Evolutionary conservation across 2,797 vertebrate genomes (phyloP).

Genomic region (Gadopsis marmoratus): DNA sequence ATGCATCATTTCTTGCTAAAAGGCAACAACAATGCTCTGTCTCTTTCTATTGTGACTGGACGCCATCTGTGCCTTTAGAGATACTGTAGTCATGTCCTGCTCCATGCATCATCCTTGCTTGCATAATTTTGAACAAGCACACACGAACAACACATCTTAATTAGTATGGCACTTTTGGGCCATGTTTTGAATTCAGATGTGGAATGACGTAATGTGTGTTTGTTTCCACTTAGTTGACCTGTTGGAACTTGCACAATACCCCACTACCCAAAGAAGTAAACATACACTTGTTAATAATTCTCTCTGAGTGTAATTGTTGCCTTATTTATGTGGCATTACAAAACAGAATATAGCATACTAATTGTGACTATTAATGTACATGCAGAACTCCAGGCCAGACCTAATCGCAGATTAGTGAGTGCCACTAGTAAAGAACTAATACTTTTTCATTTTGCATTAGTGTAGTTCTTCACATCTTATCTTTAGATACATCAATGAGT

Average conservation of each 20-base stretch:
- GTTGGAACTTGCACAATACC: slow-evolving; percentile 33
- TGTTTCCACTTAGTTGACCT: slow-evolving; percentile 43
- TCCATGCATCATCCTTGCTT: slow-evolving; percentile 68
- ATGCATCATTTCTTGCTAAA: slow-evolving; percentile 76
- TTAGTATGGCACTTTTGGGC: slow-evolving; percentile 58
- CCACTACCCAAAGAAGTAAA: background rate
- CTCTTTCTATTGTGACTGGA: slow-evolving; percentile 66
- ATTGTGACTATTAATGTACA: background rate
- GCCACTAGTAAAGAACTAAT: background rate
- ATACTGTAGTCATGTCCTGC: slow-evolving; percentile 61
- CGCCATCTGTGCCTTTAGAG: slow-evolving; percentile 76
- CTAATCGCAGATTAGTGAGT: background rate
- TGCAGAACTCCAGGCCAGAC: background rate
- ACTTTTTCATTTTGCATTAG: background rate
- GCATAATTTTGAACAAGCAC: slow-evolving; percentile 55
- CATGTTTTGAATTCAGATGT: slow-evolving; percentile 52
- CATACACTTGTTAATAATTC: background rate
- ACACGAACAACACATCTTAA: slow-evolving; percentile 63
- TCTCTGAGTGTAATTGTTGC: background rate
- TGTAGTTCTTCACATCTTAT: background rate
- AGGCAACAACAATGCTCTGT: slow-evolving; percentile 72
- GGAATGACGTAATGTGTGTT: slow-evolving; percentile 45
- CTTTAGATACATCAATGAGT: background rate
- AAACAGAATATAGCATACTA: background rate
- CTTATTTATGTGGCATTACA: background rate